phyloP scores from a whole-genome alignment of 2,888 invertebrate species.

The Cosmia pyralina region DNA sequence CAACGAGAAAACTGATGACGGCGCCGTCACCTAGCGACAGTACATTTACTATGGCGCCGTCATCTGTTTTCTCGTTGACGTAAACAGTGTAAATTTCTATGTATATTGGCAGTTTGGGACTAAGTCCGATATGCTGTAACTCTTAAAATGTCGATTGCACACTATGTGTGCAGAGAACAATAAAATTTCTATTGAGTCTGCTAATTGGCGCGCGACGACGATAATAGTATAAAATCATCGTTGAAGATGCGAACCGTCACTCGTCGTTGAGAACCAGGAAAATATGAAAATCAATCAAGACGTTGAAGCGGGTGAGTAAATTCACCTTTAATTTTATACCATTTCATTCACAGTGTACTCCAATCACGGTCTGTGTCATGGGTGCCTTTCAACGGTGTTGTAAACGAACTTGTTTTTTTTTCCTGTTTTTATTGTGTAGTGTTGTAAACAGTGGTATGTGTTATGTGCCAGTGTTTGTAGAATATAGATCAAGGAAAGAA shows the following conservation, averaged over 20 bases:
- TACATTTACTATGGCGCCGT: no score
- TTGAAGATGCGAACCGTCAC: constrained; percentile 54
- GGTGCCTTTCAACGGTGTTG: no score
- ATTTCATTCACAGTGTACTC: no score
- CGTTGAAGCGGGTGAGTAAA: constrained; percentile 74
- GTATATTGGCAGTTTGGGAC: constrained; percentile 29
- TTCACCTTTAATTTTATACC: neutral
- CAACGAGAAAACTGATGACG: no score
- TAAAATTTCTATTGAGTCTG: no score
- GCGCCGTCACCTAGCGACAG: no score
- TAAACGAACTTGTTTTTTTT: neutral
- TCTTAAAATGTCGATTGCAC: no score
- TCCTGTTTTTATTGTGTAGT: neutral
- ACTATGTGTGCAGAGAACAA: no score
- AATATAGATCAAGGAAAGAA: neutral
- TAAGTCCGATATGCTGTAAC: constrained; percentile 61
- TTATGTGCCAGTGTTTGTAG: neutral
- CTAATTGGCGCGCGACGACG: no score
- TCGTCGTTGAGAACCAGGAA: constrained; percentile 56
- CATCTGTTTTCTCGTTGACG: no score
- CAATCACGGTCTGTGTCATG: no score
- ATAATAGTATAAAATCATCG: constrained; percentile 64
- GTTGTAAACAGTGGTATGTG: neutral
- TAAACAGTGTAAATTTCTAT: no score
- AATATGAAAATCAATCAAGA: constrained; percentile 62